phyloP scores from a whole-genome alignment of 2,888 invertebrate genomes.

The Cryptocephalus primarius region DNA sequence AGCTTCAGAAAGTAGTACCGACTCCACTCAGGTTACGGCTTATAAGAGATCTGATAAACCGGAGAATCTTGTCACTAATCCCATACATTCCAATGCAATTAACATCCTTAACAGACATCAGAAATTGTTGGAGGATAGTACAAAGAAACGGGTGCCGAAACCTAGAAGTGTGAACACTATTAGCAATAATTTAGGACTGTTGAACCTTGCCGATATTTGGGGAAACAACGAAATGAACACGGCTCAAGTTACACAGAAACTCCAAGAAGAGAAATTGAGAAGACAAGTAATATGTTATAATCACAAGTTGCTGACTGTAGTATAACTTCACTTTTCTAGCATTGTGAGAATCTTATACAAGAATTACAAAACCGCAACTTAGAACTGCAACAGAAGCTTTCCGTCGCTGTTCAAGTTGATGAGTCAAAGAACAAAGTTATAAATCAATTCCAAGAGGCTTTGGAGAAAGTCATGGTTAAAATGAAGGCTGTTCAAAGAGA shows the following conservation, averaged over 20 bases:
- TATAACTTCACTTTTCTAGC: slow-evolving; percentile 36
- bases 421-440: slow-evolving; percentile 63
- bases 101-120: slow-evolving; percentile 22
- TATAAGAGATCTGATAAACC: slow-evolving; percentile 10
- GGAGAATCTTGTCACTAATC: slow-evolving; percentile 8
- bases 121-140: slow-evolving; percentile 14
- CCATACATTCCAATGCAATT: slow-evolving; percentile 22
- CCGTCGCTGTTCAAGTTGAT: slow-evolving; percentile 69
- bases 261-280: slow-evolving; percentile 67
- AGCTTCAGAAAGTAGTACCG: slow-evolving; percentile 21
- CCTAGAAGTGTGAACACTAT: slow-evolving; percentile 11
- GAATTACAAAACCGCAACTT: slow-evolving; percentile 60
- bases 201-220: slow-evolving; percentile 56
- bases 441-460: slow-evolving; percentile 51
- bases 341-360: slow-evolving; percentile 66
- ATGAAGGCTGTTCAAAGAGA: slow-evolving; percentile 28
- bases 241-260: slow-evolving; percentile 33
- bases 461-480: slow-evolving; percentile 40
- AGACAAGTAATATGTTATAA: slow-evolving; percentile 49
- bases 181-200: slow-evolving; percentile 13
- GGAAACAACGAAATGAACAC: slow-evolving; percentile 20
- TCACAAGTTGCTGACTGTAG: background rate
- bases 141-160: slow-evolving; percentile 7
- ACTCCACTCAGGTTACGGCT: slow-evolving; percentile 23
- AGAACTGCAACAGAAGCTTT: slow-evolving; percentile 68